A percentile compares a stretch with the other conserved stretches of the same genome.
Conservation (phyloP, 2,888 invertebrate genomes). For the Hedya salicella region DNA sequence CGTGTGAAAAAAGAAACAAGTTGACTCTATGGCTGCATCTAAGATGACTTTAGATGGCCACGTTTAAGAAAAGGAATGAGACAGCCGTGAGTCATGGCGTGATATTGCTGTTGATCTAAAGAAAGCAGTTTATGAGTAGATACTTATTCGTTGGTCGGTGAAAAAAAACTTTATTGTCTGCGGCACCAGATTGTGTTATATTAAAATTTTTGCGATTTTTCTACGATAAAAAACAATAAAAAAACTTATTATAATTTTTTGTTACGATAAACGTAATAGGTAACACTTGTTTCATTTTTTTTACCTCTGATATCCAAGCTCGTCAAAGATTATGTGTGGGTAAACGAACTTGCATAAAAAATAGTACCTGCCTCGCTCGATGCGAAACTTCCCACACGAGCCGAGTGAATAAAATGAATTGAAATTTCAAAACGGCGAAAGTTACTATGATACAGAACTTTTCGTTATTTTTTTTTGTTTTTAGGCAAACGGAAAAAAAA, state of each 20-base stretch:
- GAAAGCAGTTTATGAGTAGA: constrained; percentile 3
- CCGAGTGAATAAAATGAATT: neutral
- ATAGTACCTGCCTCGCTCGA: neutral
- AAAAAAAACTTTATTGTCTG: neutral
- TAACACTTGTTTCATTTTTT: neutral
- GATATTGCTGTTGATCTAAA: constrained; percentile 6
- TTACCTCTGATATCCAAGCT: neutral
- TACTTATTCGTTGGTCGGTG: too few relatives aligned
- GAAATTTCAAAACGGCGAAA: neutral
- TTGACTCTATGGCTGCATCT: constrained; percentile 16
- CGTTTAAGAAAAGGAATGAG: constrained; percentile 13
- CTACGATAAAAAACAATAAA: too few relatives aligned
- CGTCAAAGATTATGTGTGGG: constrained; percentile 11
- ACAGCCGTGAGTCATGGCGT: constrained; percentile 13
- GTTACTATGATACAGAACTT: neutral
- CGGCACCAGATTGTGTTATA: neutral
- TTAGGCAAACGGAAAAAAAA: too few relatives aligned
- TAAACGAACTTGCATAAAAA: constrained; percentile 20
- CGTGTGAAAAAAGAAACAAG: constrained; percentile 16
- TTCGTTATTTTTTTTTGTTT: too few relatives aligned
- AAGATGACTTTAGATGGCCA: neutral
- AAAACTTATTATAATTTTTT: neutral
- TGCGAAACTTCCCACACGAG: constrained; percentile 11
- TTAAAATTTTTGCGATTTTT: too few relatives aligned
- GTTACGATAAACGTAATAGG: neutral